Evolutionary conservation across 2,113 vertebrate species (phyloP).

Genomic region (Paradoxurus hermaphroditus): DNA sequence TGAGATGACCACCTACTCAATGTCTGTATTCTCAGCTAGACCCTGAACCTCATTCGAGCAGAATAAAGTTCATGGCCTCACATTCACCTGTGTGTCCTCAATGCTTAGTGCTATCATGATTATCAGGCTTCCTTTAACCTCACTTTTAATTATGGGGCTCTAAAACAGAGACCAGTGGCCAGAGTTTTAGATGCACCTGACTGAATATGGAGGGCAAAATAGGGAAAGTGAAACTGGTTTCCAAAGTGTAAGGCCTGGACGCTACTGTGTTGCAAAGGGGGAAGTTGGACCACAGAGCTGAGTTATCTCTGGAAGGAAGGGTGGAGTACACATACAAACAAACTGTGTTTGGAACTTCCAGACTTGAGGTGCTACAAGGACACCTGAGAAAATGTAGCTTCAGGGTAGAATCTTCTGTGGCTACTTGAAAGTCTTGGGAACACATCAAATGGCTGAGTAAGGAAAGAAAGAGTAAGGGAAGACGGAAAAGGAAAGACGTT

Average conservation of each 20-base stretch:
- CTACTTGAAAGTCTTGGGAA: background rate
- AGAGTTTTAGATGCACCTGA: background rate
- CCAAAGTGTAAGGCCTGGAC: fast-evolving
- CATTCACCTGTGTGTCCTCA: background rate
- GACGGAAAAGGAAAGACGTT: background rate
- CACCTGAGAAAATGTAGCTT: background rate
- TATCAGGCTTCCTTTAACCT: background rate
- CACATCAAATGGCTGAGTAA: background rate
- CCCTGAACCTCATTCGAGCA: too few species aligned
- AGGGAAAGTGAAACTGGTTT: background rate
- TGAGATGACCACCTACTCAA: background rate
- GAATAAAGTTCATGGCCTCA: background rate
- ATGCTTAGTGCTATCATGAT: background rate
- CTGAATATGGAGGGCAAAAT: background rate
- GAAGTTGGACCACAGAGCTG: background rate
- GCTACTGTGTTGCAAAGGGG: background rate
- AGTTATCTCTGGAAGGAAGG: background rate
- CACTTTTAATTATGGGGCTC: background rate
- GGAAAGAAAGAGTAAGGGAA: background rate
- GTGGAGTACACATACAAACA: background rate
- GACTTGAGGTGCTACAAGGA: background rate
- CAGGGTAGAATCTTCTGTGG: background rate
- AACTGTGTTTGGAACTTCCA: background rate
- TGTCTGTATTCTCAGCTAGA: background rate
- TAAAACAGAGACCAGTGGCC: background rate